Base-by-base conservation (phyloP, 2,888 invertebrate genomes). In the Netelia melanura region DNA sequence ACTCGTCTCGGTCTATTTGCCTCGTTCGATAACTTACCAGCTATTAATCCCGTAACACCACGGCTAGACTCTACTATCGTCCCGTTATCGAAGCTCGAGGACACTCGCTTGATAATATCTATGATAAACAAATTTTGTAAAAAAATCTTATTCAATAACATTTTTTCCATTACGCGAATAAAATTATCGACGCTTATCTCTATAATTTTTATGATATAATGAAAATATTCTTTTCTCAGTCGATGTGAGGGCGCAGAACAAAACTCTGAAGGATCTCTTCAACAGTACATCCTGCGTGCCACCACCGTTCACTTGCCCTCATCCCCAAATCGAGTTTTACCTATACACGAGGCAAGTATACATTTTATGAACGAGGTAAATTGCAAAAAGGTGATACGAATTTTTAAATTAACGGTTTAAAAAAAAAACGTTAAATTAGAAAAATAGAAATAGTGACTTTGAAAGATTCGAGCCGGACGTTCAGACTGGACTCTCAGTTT, bases 261-360 rank as follows among this genome's bases (percentile, higher is more conserved):
- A 96, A 89, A 95, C 95, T 48, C 94, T 96, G 52, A 94, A 94
- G 83, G 97, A 97, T 89, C 94, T 97, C 6, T 97, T 96, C 92
- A 97, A 97, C 91, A 97, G 97, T 3, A 95, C 96, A 3, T 98
- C 98, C 5, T 98, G 98, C 91, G 96, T 98, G 77, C 96, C 96
- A 80, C 97, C 96, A 64, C 98, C 98, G 0, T 97, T 95, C 92
- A 95, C 95, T 76, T 98, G 98, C 93, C 98, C 98, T 11, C 97
- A 98, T 94, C 97, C 96, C 0, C 96, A 96, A 91, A 98, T 98
- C 92, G 96, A 97, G 90, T 97, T 97, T 93, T 98, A 95, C 94
- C 94, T 98, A 9, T 98, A 97, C 90, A 98, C 98, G 0, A 96
- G 97, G 97, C 96, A 94, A 86, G 79, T 79, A 38, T 38, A 38